These are phyloP conservation scores for Sebastes baramenuke DNA, from an alignment of 2,797 vertebrate species.

Conservation along the genomic window DNA sequence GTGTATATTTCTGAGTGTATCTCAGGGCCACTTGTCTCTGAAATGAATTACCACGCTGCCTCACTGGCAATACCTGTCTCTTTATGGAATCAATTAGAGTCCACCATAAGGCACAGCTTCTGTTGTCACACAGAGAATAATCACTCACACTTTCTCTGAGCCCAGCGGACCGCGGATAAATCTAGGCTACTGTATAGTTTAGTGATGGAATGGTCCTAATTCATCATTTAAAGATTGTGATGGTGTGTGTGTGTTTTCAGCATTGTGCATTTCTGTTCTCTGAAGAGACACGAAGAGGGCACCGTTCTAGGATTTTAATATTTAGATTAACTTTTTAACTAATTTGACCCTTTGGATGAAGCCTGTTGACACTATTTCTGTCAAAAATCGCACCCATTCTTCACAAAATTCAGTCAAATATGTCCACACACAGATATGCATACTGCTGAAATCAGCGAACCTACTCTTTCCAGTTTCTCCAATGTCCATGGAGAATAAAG, in stretches of 20 bases:
- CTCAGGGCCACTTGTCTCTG: slow-evolving; percentile 55
- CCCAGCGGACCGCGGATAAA: slow-evolving; percentile 25
- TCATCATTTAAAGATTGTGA: slow-evolving; percentile 39
- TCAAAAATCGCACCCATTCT: neutral
- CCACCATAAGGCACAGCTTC: slow-evolving; percentile 43
- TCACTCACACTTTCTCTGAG: slow-evolving; percentile 36
- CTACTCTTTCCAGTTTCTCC: neutral
- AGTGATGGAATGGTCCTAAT: slow-evolving; percentile 35
- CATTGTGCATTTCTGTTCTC: neutral
- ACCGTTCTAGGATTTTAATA: neutral
- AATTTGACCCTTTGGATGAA: neutral
- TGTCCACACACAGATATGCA: neutral
- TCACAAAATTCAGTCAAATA: neutral
- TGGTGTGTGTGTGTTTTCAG: neutral
- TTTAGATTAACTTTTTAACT: neutral
- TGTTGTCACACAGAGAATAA: slow-evolving; percentile 55
- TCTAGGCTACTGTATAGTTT: slow-evolving; percentile 19
- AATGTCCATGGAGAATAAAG: neutral
- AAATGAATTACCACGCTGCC: slow-evolving; percentile 62
- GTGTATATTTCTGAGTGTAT: slow-evolving; percentile 39
- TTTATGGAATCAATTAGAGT: slow-evolving; percentile 69
- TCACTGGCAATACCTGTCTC: slow-evolving; percentile 62
- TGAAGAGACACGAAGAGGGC: neutral
- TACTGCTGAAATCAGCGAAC: neutral
- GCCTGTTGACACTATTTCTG: neutral